Evolutionary conservation across 1,140 invertebrate species (phyloP).

Genomic region (Temnothorax longispinosus): DNA sequence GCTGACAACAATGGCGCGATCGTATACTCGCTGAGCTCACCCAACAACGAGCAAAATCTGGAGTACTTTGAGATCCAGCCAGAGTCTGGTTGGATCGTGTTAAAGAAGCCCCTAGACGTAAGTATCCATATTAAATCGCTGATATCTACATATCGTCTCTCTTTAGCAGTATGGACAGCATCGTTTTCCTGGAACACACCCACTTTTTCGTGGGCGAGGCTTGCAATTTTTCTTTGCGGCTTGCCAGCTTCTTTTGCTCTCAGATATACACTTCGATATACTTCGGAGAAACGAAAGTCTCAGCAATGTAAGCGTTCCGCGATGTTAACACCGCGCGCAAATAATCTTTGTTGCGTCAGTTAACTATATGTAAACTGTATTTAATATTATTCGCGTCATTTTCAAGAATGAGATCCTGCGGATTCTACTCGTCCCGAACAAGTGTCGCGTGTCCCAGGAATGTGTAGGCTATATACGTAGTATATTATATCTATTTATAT

Average conservation of each 20-base stretch:
- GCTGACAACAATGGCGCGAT: constrained; percentile 98
- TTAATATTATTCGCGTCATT: not conserved
- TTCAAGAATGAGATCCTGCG: constrained; percentile 18
- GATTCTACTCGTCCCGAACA: constrained; percentile 34
- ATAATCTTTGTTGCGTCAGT: not conserved
- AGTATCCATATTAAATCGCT: constrained; percentile 87
- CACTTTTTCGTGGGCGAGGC: constrained; percentile 59
- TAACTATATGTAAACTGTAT: too few species aligned
- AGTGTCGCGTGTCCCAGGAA: constrained; percentile 54
- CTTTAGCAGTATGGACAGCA: constrained; percentile 69
- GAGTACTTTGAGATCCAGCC: constrained; percentile 98
- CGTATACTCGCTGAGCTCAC: constrained; percentile 95
- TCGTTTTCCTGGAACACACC: constrained; percentile 53
- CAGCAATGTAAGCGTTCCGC: not conserved
- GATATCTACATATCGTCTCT: constrained; percentile 64
- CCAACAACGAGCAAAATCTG: constrained; percentile 93
- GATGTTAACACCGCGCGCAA: not conserved
- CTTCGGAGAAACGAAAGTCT: not conserved
- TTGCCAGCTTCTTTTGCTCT: constrained; percentile 55
- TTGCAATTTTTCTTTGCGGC: constrained; percentile 60
- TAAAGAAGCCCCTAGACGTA: constrained; percentile 97
- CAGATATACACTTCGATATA: constrained; percentile 23
- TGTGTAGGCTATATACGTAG: constrained; percentile 50
- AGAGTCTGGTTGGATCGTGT: constrained; percentile 97
- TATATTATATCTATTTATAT: constrained; percentile 57